Evolutionary conservation across 2,113 vertebrate genomes (phyloP).

Genomic region (Eleginops maclovinus): DNA sequence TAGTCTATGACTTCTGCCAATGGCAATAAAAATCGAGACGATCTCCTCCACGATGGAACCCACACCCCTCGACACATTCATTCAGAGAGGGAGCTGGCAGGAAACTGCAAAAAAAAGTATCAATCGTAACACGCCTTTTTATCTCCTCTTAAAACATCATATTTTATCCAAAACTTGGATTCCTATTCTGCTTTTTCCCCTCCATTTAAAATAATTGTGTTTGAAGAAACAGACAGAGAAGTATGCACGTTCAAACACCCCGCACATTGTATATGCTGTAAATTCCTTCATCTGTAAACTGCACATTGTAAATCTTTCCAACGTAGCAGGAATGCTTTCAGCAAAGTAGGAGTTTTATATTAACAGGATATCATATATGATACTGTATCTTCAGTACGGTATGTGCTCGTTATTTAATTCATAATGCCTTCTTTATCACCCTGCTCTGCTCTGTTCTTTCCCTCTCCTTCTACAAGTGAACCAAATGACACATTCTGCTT

Average conservation of each 20-base stretch:
- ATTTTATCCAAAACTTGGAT: slow-evolving; percentile 10
- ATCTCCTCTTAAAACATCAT: slow-evolving; percentile 30
- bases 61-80: slow-evolving; percentile 48
- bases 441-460: background rate
- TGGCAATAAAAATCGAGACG: slow-evolving; percentile 70
- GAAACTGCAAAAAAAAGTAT: slow-evolving; percentile 27
- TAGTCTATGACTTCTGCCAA: slow-evolving; percentile 72
- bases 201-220: slow-evolving; percentile 2
- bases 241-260: background rate
- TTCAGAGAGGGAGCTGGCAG: slow-evolving; percentile 47
- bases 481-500: background rate
- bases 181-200: background rate
- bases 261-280: slow-evolving; percentile 1
- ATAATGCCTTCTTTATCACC: background rate
- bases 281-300: slow-evolving; percentile 36
- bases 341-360: slow-evolving; percentile 18
- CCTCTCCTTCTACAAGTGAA: background rate
- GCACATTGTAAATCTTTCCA: slow-evolving; percentile 47
- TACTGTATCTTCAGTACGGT: slow-evolving; percentile 6
- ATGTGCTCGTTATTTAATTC: background rate
- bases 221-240: slow-evolving; percentile 1
- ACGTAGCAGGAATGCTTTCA: slow-evolving; percentile 42
- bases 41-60: slow-evolving; percentile 60
- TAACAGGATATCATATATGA: background rate
- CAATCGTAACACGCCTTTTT: slow-evolving; percentile 14